Conservation (phyloP, 2,888 invertebrate genomes). For the Leptarthrus brevirostris region DNA sequence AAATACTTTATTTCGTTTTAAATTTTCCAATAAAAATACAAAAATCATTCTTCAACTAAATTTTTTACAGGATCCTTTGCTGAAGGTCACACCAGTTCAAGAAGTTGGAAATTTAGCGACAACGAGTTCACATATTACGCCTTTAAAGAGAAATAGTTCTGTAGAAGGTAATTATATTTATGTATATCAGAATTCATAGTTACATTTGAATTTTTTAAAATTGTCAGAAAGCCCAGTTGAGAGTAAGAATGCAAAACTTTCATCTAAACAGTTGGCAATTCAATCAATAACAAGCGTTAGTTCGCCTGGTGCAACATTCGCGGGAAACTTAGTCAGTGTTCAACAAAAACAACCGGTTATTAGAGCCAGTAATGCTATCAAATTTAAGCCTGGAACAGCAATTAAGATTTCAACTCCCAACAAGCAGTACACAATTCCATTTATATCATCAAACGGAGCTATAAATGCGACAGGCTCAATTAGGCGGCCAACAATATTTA, state of each 20-base stretch:
- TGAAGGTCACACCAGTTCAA: background rate
- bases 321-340: conserved; percentile 49
- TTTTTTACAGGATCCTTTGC: conserved; percentile 7
- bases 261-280: conserved; percentile 19
- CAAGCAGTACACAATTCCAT: conserved; percentile 53
- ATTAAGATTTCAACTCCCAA: conserved; percentile 49
- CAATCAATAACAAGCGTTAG: conserved; percentile 7
- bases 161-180: too few relatives aligned
- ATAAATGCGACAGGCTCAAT: conserved; percentile 48
- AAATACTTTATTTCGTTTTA: too few relatives aligned
- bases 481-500: conserved; percentile 61
- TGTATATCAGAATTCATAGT: background rate
- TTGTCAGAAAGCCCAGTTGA: conserved; percentile 20
- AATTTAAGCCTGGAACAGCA: conserved; percentile 52
- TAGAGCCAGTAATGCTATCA: conserved; percentile 31
- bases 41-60: too few relatives aligned
- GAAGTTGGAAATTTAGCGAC: conserved; percentile 12
- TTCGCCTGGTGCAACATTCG: conserved; percentile 5
- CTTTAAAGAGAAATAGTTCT: conserved; percentile 28
- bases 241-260: conserved; percentile 7
- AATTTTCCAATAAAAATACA: too few relatives aligned
- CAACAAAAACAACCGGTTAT: conserved; percentile 35
- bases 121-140: conserved; percentile 5
- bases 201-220: background rate
- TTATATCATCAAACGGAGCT: conserved; percentile 57